phyloP scores from a whole-genome alignment of 2,113 vertebrate species.

The Terrapene triunguis region DNA sequence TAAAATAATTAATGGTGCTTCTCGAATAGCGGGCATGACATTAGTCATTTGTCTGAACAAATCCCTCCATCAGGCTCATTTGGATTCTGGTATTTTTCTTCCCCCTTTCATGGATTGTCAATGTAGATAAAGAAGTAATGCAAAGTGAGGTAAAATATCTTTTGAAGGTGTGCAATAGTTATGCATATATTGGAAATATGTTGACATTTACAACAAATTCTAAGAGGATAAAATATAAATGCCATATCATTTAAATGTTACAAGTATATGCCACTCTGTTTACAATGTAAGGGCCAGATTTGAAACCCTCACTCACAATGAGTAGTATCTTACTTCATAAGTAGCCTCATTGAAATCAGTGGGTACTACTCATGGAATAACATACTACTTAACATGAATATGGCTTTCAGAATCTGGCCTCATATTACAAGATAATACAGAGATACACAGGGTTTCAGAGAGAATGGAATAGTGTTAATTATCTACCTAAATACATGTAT shows the following conservation, averaged over 20 bases:
- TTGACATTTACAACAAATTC: not conserved
- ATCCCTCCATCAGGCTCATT: not conserved
- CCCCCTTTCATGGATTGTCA: not conserved
- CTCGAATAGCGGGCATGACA: not conserved
- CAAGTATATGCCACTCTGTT: not conserved
- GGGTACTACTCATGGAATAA: not conserved
- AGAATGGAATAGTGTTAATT: not conserved
- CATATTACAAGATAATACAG: not conserved
- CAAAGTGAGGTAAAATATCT: not conserved
- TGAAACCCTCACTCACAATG: rapidly evolving
- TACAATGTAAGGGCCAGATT: not conserved
- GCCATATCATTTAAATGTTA: not conserved
- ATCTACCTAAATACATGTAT: not conserved
- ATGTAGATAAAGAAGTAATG: not conserved
- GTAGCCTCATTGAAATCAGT: not conserved
- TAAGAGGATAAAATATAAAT: not conserved
- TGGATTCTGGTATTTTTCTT: not conserved
- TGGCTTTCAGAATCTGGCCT: not conserved
- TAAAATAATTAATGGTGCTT: not conserved
- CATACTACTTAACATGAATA: not conserved
- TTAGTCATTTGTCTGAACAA: not conserved
- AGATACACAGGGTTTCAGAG: not conserved
- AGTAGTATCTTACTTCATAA: not conserved
- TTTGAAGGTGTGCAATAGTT: not conserved
- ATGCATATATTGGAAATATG: not conserved